Base-by-base conservation (phyloP, 2,888 invertebrate genomes). In the Pristionchus exspectatus region DNA sequence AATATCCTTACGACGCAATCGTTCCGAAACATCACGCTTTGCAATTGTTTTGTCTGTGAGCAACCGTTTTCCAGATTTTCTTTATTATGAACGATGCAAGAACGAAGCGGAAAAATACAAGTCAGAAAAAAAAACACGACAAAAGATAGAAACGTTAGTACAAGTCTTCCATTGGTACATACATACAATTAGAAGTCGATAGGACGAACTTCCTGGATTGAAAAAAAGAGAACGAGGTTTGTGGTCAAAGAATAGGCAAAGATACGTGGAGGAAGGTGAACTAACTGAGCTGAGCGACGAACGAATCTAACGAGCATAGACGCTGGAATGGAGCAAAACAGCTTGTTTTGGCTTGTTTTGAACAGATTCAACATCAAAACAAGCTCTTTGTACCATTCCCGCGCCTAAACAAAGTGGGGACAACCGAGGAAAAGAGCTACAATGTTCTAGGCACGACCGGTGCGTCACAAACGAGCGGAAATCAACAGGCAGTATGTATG, bases 131-230 rank as follows among this genome's bases (percentile, higher is more conserved):
- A 38, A 38, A 50, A 74, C 63, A 54, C 44, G 50, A 81, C 10
- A 81, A 81, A 44, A 14, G n/a, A 27, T 50, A 54, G 5, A 50
- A 50, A 50, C 44, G 44, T 50, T 50, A 50, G 44, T 9, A 50
- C 44, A 81, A 27, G 24, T 81, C n/a, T 81, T 81, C 81, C 81
- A 81, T 81, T 81, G 81, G 44, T 81, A 81, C 81, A 81, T 81
- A 81, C 81, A 81, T 81, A 81, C 81, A 81, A 21, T 27, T 24
- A 27, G 81, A 81, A 54, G 81, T 77, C 12, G 81, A 50, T 14
- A 4, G 38, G 38, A 38, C 38, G 38, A 38, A 81, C 81, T 81
- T 81, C 81, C 50, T 54, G 5, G 81, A 38, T 33, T 21, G 54
- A 54, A 9, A 7, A 50, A 33, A 38, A 16, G 33, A 50, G 12